phyloP scores from a whole-genome alignment of 2,113 vertebrate genomes.

The Epinephelus moara region DNA sequence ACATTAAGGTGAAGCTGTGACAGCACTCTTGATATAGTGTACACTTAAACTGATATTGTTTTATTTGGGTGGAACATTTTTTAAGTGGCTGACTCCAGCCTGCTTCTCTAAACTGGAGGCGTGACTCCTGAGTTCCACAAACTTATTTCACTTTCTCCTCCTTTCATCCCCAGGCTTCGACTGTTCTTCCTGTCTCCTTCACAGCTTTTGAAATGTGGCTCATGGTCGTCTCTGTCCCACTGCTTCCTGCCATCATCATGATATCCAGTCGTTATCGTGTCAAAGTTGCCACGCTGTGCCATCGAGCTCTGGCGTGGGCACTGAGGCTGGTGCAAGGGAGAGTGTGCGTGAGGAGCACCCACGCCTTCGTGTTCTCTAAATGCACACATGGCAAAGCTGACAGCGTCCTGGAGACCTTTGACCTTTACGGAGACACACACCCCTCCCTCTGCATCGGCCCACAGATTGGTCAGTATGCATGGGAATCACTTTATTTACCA shows the following conservation, averaged over 20 bases:
- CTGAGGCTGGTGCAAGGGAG: slow-evolving; percentile 36
- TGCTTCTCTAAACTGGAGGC: too few relatives aligned
- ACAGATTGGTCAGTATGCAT: slow-evolving; percentile 64
- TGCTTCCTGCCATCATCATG: slow-evolving; percentile 66
- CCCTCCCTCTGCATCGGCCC: slow-evolving; percentile 67
- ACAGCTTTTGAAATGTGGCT: slow-evolving; percentile 63
- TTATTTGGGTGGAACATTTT: too few relatives aligned
- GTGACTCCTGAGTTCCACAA: not conserved
- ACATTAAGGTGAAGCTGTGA: too few relatives aligned
- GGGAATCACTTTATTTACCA: not conserved
- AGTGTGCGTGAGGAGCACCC: slow-evolving; percentile 62
- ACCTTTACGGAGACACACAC: slow-evolving; percentile 68
- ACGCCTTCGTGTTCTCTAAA: slow-evolving; percentile 78
- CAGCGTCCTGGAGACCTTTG: slow-evolving; percentile 81
- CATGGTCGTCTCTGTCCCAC: slow-evolving; percentile 53
- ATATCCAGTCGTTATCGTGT: slow-evolving; percentile 25
- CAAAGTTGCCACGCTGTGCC: slow-evolving; percentile 37
- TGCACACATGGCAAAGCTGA: slow-evolving; percentile 81
- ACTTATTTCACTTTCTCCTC: not conserved
- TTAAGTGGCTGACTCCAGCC: too few relatives aligned
- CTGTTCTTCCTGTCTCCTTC: too few relatives aligned
- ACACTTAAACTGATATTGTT: too few relatives aligned
- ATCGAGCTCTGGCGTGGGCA: slow-evolving; percentile 41
- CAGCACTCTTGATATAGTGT: too few relatives aligned
- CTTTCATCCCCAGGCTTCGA: slow-evolving; percentile 4